Base-by-base conservation (phyloP, 2,113 vertebrate genomes). In the Festucalex cinctus region DNA sequence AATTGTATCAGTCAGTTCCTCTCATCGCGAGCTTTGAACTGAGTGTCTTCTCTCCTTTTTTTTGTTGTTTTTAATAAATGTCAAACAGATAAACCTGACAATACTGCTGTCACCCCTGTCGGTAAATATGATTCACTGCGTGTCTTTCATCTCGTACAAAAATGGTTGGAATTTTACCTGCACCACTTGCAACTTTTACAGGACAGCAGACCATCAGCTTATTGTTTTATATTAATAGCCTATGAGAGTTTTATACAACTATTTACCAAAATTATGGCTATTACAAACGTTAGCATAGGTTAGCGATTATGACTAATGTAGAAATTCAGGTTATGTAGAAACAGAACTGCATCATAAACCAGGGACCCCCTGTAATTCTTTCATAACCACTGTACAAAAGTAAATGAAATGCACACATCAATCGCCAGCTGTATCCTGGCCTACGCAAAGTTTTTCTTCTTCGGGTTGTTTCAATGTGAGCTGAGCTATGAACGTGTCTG, bases 401-500 rank as follows among this genome's bases (percentile, higher is more conserved):
- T 6, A 26, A 54, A 24, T 14, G 24, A 54, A 26, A 54, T 24
- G 12, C 3, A 26, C 10, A 54, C 16, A 32, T 56, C 24, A 28
- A 53, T 24, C 3, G 22, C 14, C 53, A 56, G 16, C 6, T 28
- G 22, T 14, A 26, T 54, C 13, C 51, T 26, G 12, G 53, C 24
- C 13, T 22, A 24, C n/a, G 20, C 5, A 67, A 68, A 54, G 39
- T 63, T 53, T 13, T 53, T 65, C 32, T 17, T 64, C 44, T n/a
- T 41, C 3, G 26, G 56, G n/a, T 10, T 35, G 16, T 67, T 22
- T 39, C 8, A 37, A 35, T 58, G 43, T 69, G 22, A 28, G 51
- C 35, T 28, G 13, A 56, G 71, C 26, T 65, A 63, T 57, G 73
- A 81, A 76, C 73, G 48, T 65, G 70, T 75, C 67, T 37, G 71